Percentiles rank a stretch among this genome's conserved stretches.
phyloP scores from a whole-genome alignment of 2,888 invertebrate genomes.

The Caenorhabditis uteleia region DNA sequence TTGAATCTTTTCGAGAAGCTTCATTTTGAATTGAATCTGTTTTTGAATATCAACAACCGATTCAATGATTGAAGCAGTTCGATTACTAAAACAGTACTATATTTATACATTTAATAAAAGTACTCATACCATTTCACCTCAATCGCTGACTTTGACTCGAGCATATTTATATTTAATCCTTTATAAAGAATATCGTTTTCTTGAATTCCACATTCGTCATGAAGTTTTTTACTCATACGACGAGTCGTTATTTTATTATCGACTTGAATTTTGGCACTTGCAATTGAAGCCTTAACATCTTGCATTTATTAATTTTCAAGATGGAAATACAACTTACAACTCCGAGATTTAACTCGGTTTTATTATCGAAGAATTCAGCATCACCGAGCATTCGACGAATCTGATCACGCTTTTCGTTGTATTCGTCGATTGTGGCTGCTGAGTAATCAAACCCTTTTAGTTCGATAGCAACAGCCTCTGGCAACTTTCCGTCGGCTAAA shows the following conservation, averaged over 20 bases:
- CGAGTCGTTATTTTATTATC: conserved; percentile 54
- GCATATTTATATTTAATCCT: conserved; percentile 37
- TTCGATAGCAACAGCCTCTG: conserved; percentile 25
- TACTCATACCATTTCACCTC: conserved; percentile 47
- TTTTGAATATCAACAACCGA: conserved; percentile 59
- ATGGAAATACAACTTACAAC: conserved; percentile 10
- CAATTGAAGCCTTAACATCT: conserved; percentile 39
- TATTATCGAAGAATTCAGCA: conserved; percentile 41
- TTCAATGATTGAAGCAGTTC: conserved; percentile 55
- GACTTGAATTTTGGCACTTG: conserved; percentile 55
- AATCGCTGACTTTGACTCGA: conserved; percentile 27
- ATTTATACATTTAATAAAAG: background rate
- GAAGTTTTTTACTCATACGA: conserved; percentile 48
- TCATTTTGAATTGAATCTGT: conserved; percentile 59
- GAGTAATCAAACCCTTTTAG: conserved; percentile 29
- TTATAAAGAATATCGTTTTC: conserved; percentile 55
- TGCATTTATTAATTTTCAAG: background rate
- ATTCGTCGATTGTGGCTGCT: conserved; percentile 32
- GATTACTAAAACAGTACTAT: conserved; percentile 38
- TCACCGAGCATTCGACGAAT: conserved; percentile 30
- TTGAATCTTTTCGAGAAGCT: conserved; percentile 49
- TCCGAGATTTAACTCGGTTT: conserved; percentile 36
- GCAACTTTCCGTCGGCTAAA: conserved; percentile 1
- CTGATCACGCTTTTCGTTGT: conserved; percentile 35
- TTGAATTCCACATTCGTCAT: conserved; percentile 46